phyloP scores from a whole-genome alignment of 1,140 invertebrate species.

The Drosophila sechellia region DNA sequence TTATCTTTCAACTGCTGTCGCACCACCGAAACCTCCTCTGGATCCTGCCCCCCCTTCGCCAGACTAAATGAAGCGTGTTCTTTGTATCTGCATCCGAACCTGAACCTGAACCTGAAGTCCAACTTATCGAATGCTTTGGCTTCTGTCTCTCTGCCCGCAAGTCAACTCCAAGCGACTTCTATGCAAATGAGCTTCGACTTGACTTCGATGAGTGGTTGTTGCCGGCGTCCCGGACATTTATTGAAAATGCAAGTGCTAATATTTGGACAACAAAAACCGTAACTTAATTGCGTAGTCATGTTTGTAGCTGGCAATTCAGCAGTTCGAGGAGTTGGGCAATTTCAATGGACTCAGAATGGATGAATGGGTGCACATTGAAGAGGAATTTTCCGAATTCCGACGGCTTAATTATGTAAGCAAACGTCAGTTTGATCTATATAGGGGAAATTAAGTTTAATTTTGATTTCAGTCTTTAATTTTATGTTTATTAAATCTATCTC shows the following conservation, averaged over 20 bases:
- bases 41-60: background rate
- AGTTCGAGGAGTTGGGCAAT: background rate
- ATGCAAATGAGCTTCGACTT: constrained; percentile 68
- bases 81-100: constrained; percentile 42
- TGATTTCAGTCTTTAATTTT: background rate
- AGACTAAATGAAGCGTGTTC: constrained; percentile 68
- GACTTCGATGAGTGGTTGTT: constrained; percentile 42
- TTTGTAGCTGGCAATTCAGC: constrained; percentile 16
- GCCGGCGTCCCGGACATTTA: constrained; percentile 56
- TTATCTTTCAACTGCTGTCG: constrained; percentile 58
- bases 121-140: constrained; percentile 39
- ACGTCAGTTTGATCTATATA: background rate
- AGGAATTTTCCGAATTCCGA: background rate
- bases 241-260: constrained; percentile 79
- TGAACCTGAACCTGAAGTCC: constrained; percentile 33
- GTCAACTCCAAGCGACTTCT: constrained; percentile 37
- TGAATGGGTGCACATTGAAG: constrained; percentile 1
- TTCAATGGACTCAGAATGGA: constrained; percentile 8
- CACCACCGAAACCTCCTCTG: background rate
- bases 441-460: background rate
- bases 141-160: constrained; percentile 18
- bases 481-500: too few species aligned
- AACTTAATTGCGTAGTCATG: constrained; percentile 71
- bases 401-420: background rate
- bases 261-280: constrained; percentile 74